These are phyloP conservation scores for Agrilus mali DNA, from an alignment of 2,888 invertebrate species.

Conservation along the genomic window DNA sequence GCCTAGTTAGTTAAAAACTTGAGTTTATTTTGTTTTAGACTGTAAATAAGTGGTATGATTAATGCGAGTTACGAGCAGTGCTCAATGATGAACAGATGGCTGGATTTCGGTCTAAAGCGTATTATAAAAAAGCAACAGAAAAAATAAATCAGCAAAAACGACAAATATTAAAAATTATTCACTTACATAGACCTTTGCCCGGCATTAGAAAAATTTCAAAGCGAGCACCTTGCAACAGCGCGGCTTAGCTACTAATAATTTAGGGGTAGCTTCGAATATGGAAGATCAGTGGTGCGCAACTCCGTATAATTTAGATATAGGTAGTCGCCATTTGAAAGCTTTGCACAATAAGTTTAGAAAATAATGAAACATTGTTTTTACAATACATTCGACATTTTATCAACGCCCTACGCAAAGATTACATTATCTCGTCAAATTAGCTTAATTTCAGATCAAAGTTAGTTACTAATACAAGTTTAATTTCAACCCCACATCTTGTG, in stretches of 20 bases:
- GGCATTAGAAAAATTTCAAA: slow-evolving; percentile 34
- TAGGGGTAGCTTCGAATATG: slow-evolving; percentile 30
- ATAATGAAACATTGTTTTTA: too few species aligned
- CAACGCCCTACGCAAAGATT: not conserved
- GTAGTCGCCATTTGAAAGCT: slow-evolving; percentile 28
- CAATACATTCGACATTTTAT: slow-evolving; percentile 8
- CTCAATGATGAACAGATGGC: too few species aligned
- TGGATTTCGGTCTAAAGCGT: too few species aligned
- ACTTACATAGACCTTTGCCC: slow-evolving; percentile 35
- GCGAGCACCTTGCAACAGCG: slow-evolving; percentile 35
- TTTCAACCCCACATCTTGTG: not conserved
- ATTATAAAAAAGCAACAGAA: too few species aligned
- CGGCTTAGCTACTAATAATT: slow-evolving; percentile 37
- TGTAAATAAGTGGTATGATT: too few species aligned
- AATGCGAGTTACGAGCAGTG: too few species aligned
- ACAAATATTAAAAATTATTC: slow-evolving; percentile 7
- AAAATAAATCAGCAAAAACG: not conserved
- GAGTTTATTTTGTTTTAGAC: too few species aligned
- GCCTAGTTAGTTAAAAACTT: too few species aligned
- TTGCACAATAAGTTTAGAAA: too few species aligned
- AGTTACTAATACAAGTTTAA: not conserved
- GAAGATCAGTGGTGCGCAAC: slow-evolving; percentile 29
- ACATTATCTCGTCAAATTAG: not conserved
- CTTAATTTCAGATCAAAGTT: not conserved
- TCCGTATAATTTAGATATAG: slow-evolving; percentile 33